Base-by-base conservation (phyloP, 2,113 vertebrate genomes). In the Amphiprion ocellaris region DNA sequence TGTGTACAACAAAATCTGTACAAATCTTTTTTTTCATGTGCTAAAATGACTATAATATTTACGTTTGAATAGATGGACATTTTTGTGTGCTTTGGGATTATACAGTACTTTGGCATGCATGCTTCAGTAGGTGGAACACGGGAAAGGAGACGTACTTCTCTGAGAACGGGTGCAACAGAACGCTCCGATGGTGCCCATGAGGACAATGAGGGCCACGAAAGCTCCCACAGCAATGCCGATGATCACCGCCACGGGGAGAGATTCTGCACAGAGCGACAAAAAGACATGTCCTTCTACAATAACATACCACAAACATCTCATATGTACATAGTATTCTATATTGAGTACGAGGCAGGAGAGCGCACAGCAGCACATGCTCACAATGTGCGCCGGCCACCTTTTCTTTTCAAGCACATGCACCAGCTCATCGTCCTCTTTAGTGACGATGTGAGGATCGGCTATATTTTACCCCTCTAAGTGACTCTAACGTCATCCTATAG, bases 91-190 rank as follows among this genome's bases (percentile, higher is more conserved):
- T 81, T 53, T 46, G 77, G 72, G 52, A 62, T 23, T 39, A 62
- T 74, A 78, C 87, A 75, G 44, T 62, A 53, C 41, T 87, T 66
- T 67, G 55, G 55, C 82, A 90, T 82, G 79, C 90, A 62, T 67
- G 86, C 71, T 79, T 67, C 1, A 26, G 15, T 69, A 59, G 60
- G 16, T 26, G 23, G 9, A 23, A 67, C 39, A 44, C 41, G 37
- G 49, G 30, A 59, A 41, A 65, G 67, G 56, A 37, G 54, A 95
- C 98, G 79, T 97, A 99, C 98, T 99, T 96, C 98, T 97, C 92
- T 99, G 98, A 47, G 97, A 97, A 33, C 98, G 98, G 41, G 98
- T 97, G 16, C 98, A 99, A 93, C 98, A 99, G 95, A 99, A 99
- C 9, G 98, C 98, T 49, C 97, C 96, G 23, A 99, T 97, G 93